phyloP scores from a whole-genome alignment of 2,113 vertebrate genomes.

The Anarrhichthys ocellatus region DNA sequence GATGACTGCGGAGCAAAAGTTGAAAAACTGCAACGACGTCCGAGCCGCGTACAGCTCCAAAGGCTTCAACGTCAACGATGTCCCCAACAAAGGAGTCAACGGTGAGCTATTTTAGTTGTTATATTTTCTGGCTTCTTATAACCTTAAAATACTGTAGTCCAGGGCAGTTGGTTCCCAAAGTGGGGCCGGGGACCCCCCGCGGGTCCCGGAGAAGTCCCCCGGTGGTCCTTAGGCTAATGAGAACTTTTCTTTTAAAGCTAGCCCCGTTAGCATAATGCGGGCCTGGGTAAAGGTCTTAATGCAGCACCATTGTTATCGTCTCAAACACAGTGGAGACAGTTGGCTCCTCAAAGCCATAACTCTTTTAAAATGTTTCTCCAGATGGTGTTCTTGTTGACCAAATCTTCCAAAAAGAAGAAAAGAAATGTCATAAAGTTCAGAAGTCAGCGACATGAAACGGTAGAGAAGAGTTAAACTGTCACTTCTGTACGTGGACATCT shows the following conservation, averaged over 20 bases:
- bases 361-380: background rate
- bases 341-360: background rate
- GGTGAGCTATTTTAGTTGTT: conserved; percentile 79
- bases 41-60: conserved; percentile 88
- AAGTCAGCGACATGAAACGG: background rate
- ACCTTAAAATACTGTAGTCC: background rate
- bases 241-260: background rate
- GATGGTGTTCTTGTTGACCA: background rate
- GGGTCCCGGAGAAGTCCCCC: background rate
- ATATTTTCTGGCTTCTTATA: background rate
- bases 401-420: background rate
- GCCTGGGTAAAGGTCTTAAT: background rate
- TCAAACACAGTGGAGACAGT: background rate
- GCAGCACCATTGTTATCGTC: background rate
- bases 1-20: conserved; percentile 85
- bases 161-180: conserved; percentile 10
- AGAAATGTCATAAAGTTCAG: background rate
- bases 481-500: background rate
- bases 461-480: background rate
- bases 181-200: conserved; percentile 10
- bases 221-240: conserved; percentile 12
- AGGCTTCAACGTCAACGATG: conserved; percentile 92
- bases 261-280: conserved; percentile 28
- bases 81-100: conserved; percentile 88
- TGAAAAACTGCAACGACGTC: conserved; percentile 92